Conservation (phyloP, 2,113 vertebrate genomes). For the Myxocyprinus asiaticus region DNA sequence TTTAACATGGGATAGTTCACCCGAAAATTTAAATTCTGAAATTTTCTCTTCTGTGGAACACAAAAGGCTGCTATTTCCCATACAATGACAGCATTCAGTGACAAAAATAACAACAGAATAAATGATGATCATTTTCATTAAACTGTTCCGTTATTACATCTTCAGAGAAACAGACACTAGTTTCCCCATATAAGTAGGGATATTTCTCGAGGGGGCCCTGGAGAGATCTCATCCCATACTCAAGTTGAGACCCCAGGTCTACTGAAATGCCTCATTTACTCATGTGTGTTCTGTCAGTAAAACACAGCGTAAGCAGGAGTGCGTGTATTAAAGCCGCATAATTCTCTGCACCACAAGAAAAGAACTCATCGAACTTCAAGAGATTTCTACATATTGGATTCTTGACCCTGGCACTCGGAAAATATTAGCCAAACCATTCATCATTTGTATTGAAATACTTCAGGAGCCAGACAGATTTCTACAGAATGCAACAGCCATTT, state of each 20-base stretch:
- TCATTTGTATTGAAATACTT: slow-evolving; percentile 71
- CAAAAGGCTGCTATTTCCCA: no score
- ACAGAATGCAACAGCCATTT: background rate
- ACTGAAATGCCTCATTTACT: slow-evolving; percentile 24
- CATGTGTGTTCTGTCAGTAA: slow-evolving; percentile 55
- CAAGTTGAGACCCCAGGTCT: slow-evolving; percentile 30
- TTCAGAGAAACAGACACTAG: slow-evolving; percentile 10
- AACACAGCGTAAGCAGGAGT: background rate
- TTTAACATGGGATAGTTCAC: no score
- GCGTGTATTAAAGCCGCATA: slow-evolving; percentile 36
- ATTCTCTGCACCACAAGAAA: slow-evolving; percentile 64
- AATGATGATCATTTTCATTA: background rate
- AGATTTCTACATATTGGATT: slow-evolving; percentile 45
- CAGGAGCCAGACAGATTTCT: slow-evolving; percentile 43
- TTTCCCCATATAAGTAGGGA: slow-evolving; percentile 5
- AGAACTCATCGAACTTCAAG: slow-evolving; percentile 26
- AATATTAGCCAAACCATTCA: slow-evolving; percentile 73
- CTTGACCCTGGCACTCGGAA: slow-evolving; percentile 69
- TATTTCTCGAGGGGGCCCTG: slow-evolving; percentile 11
- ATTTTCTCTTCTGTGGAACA: no score
- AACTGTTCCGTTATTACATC: slow-evolving; percentile 13
- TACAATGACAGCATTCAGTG: no score
- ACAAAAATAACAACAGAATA: no score
- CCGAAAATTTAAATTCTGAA: no score
- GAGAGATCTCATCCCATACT: background rate